Percentiles rank a stretch among this genome's conserved stretches.
phyloP scores from a whole-genome alignment of 2,113 vertebrate genomes.

The Microtus montanus region DNA sequence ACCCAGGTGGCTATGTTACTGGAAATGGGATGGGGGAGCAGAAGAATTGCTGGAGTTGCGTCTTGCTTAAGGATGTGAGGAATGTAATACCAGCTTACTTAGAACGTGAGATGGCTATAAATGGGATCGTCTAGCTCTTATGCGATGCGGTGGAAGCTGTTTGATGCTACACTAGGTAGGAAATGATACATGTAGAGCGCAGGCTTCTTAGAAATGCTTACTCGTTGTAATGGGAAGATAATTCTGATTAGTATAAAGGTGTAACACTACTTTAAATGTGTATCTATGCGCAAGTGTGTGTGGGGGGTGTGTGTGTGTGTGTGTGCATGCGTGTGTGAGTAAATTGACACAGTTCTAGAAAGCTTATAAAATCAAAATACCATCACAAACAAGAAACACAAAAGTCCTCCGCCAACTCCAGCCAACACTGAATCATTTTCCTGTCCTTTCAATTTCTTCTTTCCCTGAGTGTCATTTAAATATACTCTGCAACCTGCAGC shows the following conservation, averaged over 20 bases:
- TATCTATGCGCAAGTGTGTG: neutral
- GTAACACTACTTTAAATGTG: neutral
- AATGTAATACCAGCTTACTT: slow-evolving; percentile 34
- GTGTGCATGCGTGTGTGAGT: neutral
- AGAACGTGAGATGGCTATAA: slow-evolving; percentile 38
- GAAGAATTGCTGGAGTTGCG: slow-evolving; percentile 74
- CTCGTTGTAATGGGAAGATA: neutral
- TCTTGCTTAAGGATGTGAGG: slow-evolving; percentile 69
- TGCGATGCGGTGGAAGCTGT: neutral
- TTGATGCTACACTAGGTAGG: neutral
- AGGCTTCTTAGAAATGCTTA: neutral
- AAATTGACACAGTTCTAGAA: neutral
- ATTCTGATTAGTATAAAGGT: neutral
- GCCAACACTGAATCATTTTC: neutral
- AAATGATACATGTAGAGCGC: neutral
- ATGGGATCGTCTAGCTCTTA: neutral
- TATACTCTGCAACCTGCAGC: neutral
- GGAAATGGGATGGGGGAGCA: slow-evolving; percentile 85
- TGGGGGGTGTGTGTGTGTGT: neutral
- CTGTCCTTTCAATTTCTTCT: neutral
- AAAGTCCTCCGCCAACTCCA: fast-evolving
- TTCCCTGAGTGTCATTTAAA: neutral
- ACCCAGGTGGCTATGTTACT: slow-evolving; percentile 86
- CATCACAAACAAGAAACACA: neutral
- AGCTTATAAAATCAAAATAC: neutral